Conservation (phyloP, 1,140 invertebrate species). For the Helicoverpa armigera region DNA sequence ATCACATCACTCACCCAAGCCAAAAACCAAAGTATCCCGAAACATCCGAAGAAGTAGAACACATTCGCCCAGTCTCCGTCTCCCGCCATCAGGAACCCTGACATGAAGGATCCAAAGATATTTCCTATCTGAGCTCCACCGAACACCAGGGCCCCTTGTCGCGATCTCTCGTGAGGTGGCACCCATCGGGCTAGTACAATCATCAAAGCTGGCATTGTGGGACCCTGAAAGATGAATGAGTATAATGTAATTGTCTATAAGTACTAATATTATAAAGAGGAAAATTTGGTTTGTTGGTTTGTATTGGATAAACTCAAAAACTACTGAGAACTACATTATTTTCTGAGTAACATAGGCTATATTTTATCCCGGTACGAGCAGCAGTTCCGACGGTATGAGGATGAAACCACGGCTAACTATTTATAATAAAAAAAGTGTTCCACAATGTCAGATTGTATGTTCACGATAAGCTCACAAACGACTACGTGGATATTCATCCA, state of each 20-base stretch:
- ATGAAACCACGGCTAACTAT: too few relatives aligned
- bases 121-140: slow-evolving; percentile 92
- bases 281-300: too few relatives aligned
- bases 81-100: slow-evolving; percentile 89
- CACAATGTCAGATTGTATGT: too few relatives aligned
- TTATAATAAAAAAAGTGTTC: too few relatives aligned
- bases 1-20: slow-evolving; percentile 89
- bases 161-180: slow-evolving; percentile 90
- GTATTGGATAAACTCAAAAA: too few relatives aligned
- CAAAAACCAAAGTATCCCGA: slow-evolving; percentile 91
- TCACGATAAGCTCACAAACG: too few relatives aligned
- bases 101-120: slow-evolving; percentile 91
- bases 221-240: slow-evolving; percentile 86
- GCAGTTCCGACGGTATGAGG: too few relatives aligned
- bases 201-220: slow-evolving; percentile 92
- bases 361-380: too few relatives aligned
- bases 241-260: neutral
- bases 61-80: slow-evolving; percentile 91
- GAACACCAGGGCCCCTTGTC: slow-evolving; percentile 91
- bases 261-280: too few relatives aligned
- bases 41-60: slow-evolving; percentile 93
- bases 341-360: too few relatives aligned
- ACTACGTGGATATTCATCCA: too few relatives aligned
- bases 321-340: too few relatives aligned
- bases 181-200: slow-evolving; percentile 92